Percentiles rank a stretch among this genome's conserved stretches.
Conservation (phyloP, 2,113 vertebrate genomes). For the Agelaius tricolor region DNA sequence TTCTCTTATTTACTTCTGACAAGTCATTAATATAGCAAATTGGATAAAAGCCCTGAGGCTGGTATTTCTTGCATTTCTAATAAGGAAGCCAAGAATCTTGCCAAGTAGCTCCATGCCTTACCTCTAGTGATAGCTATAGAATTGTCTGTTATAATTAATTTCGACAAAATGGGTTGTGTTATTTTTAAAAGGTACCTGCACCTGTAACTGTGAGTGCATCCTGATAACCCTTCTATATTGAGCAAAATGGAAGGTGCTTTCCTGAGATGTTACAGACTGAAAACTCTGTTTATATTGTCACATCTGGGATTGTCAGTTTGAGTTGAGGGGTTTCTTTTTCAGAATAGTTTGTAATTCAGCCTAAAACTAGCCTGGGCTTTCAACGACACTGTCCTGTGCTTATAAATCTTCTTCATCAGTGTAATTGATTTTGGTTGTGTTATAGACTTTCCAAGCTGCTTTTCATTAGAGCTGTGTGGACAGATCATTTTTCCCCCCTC, state of each 20-base stretch:
- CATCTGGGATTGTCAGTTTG: neutral
- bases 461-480: neutral
- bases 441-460: neutral
- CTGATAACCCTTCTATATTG: neutral
- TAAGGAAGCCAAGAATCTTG: neutral
- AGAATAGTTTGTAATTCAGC: neutral
- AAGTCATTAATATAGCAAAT: conserved; percentile 57
- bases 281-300: neutral
- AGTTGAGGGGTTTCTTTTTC: neutral
- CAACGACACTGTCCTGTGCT: neutral
- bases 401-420: conserved; percentile 8
- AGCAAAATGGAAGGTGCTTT: neutral
- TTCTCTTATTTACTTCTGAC: conserved; percentile 51
- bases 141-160: conserved; percentile 8
- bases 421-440: conserved; percentile 19
- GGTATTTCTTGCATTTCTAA: conserved; percentile 21
- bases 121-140: neutral
- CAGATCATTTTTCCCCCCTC: neutral
- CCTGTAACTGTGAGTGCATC: neutral
- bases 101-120: neutral
- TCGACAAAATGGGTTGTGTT: neutral
- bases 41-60: conserved; percentile 45
- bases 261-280: neutral
- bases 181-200: neutral
- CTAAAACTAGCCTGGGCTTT: neutral